phyloP scores from a whole-genome alignment of 2,113 vertebrate species.

The Centropus unirufus region DNA sequence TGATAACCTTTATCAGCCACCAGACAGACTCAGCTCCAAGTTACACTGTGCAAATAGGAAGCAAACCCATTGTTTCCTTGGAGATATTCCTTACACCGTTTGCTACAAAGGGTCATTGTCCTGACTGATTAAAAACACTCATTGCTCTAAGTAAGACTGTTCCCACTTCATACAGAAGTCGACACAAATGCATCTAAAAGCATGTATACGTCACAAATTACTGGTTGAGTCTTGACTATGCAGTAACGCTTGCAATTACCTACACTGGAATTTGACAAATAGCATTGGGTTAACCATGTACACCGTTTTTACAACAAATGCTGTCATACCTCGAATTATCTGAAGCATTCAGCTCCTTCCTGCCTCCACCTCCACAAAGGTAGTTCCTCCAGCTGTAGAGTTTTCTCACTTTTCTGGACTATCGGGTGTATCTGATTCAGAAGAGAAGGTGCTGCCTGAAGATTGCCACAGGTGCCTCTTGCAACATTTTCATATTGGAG shows the following conservation, averaged over 20 bases:
- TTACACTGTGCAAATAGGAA: background rate
- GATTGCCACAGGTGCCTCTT: background rate
- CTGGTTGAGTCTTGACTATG: background rate
- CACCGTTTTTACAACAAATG: background rate
- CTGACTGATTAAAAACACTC: background rate
- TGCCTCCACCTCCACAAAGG: rapidly evolving
- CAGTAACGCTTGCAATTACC: background rate
- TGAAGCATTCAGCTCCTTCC: background rate
- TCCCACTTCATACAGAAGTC: background rate
- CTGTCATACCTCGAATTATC: background rate
- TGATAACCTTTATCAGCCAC: background rate
- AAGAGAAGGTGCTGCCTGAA: background rate
- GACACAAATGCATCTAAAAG: background rate
- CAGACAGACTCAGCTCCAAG: background rate
- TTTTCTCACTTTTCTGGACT: background rate
- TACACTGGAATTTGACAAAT: background rate
- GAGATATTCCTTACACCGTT: background rate
- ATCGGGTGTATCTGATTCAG: background rate
- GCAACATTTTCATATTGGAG: background rate
- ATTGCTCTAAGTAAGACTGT: background rate
- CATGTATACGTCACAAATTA: background rate
- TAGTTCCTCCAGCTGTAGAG: background rate
- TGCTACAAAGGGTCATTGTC: background rate
- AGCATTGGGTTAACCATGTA: background rate
- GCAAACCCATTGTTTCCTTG: background rate